These are phyloP conservation scores for Perca fluviatilis DNA, from an alignment of 2,113 vertebrate species.

Conservation along the genomic window DNA sequence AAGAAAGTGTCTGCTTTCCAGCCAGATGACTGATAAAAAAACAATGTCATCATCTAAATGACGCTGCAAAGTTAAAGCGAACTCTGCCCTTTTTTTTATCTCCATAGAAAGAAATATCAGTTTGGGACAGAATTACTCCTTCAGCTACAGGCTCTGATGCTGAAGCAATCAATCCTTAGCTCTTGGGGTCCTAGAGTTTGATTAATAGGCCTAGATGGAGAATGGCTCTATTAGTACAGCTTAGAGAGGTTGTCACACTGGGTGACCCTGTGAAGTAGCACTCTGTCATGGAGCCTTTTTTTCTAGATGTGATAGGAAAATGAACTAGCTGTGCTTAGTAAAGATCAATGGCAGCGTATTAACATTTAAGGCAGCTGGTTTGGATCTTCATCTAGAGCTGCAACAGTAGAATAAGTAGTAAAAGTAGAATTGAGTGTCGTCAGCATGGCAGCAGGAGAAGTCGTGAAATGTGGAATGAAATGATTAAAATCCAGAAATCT, in stretches of 20 bases:
- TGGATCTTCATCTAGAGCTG: constrained; percentile 11
- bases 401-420: not conserved
- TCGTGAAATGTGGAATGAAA: not conserved
- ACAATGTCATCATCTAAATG: constrained; percentile 32
- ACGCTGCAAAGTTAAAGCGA: constrained; percentile 1
- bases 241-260: constrained; percentile 24
- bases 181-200: constrained; percentile 39
- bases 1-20: not conserved
- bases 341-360: constrained; percentile 19
- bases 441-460: not conserved
- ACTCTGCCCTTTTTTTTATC: constrained; percentile 28
- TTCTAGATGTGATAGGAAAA: constrained; percentile 8
- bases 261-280: constrained; percentile 41
- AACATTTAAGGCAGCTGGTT: constrained; percentile 7
- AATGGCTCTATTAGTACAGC: constrained; percentile 46
- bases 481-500: not conserved
- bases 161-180: constrained; percentile 54
- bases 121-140: constrained; percentile 36
- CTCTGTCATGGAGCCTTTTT: constrained; percentile 37
- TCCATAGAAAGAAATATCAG: constrained; percentile 1
- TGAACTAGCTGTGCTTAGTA: constrained; percentile 16
- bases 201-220: constrained; percentile 57
- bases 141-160: constrained; percentile 30
- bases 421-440: not conserved
- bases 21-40: constrained; percentile 28